A percentile compares a stretch with the other conserved stretches of the same genome.
phyloP scores from a whole-genome alignment of 2,113 vertebrate species.

The Heteronetta atricapilla region DNA sequence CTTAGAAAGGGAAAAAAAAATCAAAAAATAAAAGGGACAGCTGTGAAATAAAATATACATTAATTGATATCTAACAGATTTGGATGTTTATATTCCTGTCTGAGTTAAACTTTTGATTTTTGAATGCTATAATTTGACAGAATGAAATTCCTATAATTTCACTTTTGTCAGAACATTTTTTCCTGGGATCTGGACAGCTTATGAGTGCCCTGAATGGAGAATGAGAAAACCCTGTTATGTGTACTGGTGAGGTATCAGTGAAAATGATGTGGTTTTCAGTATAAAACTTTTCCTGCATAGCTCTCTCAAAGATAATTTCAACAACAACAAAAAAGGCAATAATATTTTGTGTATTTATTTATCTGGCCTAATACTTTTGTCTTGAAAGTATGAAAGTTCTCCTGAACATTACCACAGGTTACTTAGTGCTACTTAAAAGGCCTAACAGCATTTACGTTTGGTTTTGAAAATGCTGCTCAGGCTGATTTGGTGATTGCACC shows the following conservation, averaged over 20 bases:
- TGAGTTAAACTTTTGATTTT: neutral
- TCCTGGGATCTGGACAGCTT: neutral
- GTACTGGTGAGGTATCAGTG: neutral
- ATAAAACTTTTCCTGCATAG: neutral
- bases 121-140: neutral
- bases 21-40: neutral
- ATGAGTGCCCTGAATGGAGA: neutral
- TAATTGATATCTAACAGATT: constrained; percentile 16
- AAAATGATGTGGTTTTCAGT: neutral
- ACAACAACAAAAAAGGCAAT: neutral
- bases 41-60: constrained; percentile 41
- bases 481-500: neutral
- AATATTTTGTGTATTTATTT: neutral
- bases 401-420: neutral
- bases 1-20: neutral
- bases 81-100: neutral
- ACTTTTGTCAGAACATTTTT: neutral
- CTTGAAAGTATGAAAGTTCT: neutral
- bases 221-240: neutral
- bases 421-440: neutral
- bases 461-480: neutral
- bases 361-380: neutral
- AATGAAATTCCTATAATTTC: neutral
- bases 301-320: neutral
- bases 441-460: neutral